These are phyloP conservation scores for Synergus umbraculus DNA, from an alignment of 2,888 invertebrate genomes.

Conservation along the genomic window DNA sequence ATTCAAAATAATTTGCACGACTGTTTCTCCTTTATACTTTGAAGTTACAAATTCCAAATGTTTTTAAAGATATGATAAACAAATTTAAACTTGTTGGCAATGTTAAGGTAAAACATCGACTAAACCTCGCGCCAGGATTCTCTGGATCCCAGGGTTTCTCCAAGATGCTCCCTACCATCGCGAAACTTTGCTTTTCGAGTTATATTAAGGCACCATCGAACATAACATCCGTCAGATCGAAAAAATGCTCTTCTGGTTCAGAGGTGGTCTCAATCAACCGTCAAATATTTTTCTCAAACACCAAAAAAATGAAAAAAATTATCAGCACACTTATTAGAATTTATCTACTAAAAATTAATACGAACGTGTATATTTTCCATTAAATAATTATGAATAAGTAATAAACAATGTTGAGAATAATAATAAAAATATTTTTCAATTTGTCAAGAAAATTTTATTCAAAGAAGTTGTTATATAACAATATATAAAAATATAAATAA, in stretches of 20 bases:
- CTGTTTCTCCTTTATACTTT: background rate
- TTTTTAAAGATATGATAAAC: background rate
- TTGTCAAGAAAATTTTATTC: no score
- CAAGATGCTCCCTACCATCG: conserved; percentile 27
- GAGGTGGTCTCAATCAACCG: conserved; percentile 7
- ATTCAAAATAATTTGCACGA: background rate
- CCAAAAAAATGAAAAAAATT: no score
- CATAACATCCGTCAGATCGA: conserved; percentile 23
- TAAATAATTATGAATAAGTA: no score
- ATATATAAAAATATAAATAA: no score
- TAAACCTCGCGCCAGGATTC: conserved; percentile 18
- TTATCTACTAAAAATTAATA: background rate
- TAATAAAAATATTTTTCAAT: no score
- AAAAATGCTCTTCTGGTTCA: conserved; percentile 15
- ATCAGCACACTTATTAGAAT: background rate
- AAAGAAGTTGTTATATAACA: no score
- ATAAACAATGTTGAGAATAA: no score
- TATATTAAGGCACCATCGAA: conserved; percentile 41
- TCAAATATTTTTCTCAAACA: background rate
- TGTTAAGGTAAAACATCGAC: conserved; percentile 33
- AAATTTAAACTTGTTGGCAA: conserved; percentile 14
- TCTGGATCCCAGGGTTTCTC: conserved; percentile 36
- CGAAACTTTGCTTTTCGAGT: conserved; percentile 38
- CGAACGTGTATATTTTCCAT: no score
- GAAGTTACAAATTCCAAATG: background rate